Evolutionary conservation across 2,888 invertebrate genomes (phyloP).

Genomic region (Notodonta ziczac): DNA sequence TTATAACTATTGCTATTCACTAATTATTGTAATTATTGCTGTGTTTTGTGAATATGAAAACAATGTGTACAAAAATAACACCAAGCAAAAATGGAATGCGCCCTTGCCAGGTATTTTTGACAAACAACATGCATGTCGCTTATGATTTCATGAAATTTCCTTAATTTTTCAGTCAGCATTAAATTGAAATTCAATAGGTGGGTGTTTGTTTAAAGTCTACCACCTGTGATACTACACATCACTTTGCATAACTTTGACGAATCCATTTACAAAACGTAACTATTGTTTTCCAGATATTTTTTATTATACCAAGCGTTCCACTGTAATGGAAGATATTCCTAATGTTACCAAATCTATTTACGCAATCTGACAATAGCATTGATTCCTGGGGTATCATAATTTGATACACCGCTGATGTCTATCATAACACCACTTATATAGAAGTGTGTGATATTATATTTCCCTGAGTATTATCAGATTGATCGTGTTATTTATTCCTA

Average conservation of each 20-base stretch:
- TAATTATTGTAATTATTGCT: not conserved
- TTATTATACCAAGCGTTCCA: slow-evolving; percentile 9
- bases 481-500: not conserved
- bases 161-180: slow-evolving; percentile 8
- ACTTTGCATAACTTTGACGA: slow-evolving; percentile 21
- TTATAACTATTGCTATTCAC: not conserved
- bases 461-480: not conserved
- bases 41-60: slow-evolving; percentile 17
- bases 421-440: too few species aligned
- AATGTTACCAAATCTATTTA: not conserved
- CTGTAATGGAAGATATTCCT: not conserved
- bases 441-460: not conserved
- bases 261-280: slow-evolving; percentile 3
- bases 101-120: slow-evolving; percentile 18
- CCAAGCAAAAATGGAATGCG: slow-evolving; percentile 34
- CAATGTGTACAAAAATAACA: slow-evolving; percentile 23
- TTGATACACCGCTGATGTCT: not conserved
- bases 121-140: slow-evolving; percentile 29
- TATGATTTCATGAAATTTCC: slow-evolving; percentile 12
- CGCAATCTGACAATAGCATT: not conserved
- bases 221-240: slow-evolving; percentile 11
- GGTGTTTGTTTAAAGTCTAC: slow-evolving; percentile 8
- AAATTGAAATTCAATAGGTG: slow-evolving; percentile 12
- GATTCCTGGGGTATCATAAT: not conserved
- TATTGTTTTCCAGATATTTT: slow-evolving; percentile 7